Base-by-base conservation (phyloP, 2,113 vertebrate genomes). In the Anhinga anhinga region DNA sequence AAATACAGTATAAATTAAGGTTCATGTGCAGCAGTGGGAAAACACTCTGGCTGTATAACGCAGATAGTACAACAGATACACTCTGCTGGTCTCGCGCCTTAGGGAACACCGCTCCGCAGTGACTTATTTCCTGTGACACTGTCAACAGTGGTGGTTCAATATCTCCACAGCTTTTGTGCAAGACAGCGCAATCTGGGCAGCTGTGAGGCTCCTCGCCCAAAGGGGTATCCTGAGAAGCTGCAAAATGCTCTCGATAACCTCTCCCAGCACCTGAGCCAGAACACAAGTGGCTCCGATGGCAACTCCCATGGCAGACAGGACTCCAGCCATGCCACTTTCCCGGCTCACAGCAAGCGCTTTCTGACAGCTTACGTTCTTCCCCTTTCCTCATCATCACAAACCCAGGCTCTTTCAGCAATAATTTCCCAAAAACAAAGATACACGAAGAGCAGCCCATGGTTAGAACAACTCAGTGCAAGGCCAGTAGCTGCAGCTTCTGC, bases 111-210 rank as follows among this genome's bases (percentile, higher is more conserved):
- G 3, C 67, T 88, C 91, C 13, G 40, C 85, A 52, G 53, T 14
- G 66, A 40, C 44, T 25, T n/a, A 9, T 47, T 36, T 81, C 86
- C 85, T 38, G 0, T 0, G 10, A 69, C 0, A 13, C 66, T 36
- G 76, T 13, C 49, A 71, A 3, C 53, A 30, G 85, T 1, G 0
- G 8, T 5, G 58, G 34, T 30, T 23, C 76, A 14, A 0, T 0
- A 18, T 7, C 53, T 58, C 42, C 61, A 25, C 47, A 52, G 69
- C 65, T 85, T 55, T 18, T 11, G 21, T 23, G 73, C 49, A 55
- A 55, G 23, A 23, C 8, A 52, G 62, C 5, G 10, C 17, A 40
- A 27, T 32, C 0, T 3, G 30, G 72, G 45, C 62, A 61, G 82
- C 14, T 10, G 2, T 3, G 23, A 82, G 53, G 65, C 34, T 56